A percentile compares a stretch with the other conserved stretches of the same genome.
Conservation (phyloP, 64 coral and sea anemone species). For the Pachyseris speciosa region DNA sequence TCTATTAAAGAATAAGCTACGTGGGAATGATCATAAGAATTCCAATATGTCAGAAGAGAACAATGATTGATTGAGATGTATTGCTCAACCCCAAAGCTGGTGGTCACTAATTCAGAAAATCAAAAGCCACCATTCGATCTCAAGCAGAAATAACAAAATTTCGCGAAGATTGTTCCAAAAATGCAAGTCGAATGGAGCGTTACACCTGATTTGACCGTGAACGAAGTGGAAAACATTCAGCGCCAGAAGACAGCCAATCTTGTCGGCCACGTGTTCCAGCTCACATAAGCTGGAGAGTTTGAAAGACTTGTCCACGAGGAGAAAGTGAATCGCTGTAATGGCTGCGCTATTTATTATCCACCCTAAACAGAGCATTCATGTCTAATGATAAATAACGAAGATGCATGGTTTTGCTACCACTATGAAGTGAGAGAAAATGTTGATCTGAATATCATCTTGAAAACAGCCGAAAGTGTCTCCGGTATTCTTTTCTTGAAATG, state of each 20-base stretch:
- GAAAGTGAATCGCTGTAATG: no score
- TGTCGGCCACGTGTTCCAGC: conserved; percentile 37
- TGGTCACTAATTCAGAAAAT: no score
- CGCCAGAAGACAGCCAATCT: not conserved
- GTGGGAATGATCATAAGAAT: no score
- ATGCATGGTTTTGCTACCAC: no score
- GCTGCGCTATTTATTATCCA: no score
- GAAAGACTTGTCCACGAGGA: conserved; percentile 13
- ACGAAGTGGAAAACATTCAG: conserved; percentile 35
- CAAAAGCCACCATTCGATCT: no score
- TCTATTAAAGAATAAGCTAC: no score
- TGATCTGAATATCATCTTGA: not conserved
- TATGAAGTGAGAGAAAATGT: conserved; percentile 33
- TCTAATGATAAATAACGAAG: conserved; percentile 53
- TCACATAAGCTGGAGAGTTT: not conserved
- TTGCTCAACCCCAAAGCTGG: no score
- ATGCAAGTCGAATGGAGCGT: not conserved
- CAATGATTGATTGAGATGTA: no score
- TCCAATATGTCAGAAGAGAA: no score
- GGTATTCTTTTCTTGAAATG: no score
- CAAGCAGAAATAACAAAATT: no score
- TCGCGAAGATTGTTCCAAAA: not conserved
- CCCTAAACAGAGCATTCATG: conserved; percentile 30
- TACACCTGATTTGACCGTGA: not conserved
- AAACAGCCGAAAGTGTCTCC: conserved; percentile 17